These are phyloP conservation scores for Pygoscelis antarcticus DNA, from an alignment of 2,113 vertebrate species.

Conservation along the genomic window DNA sequence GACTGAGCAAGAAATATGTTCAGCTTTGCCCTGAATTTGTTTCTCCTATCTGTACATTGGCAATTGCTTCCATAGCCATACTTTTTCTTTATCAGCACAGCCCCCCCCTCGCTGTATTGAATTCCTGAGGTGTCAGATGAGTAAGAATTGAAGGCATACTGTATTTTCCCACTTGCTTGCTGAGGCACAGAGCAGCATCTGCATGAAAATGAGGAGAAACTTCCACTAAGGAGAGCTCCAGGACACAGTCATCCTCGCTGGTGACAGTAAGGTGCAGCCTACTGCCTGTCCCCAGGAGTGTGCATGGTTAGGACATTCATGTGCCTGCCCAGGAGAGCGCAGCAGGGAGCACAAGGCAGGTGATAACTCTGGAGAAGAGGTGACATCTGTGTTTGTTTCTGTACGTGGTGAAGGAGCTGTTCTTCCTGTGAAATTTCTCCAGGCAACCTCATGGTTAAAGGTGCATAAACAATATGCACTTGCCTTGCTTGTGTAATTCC, in stretches of 20 bases:
- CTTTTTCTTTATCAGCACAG: background rate
- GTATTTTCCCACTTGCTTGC: background rate
- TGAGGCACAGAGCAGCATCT: background rate
- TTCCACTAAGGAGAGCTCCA: background rate
- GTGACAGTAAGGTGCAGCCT: background rate
- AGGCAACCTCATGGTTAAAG: background rate
- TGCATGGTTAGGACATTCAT: fast-evolving
- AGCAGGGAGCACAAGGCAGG: background rate
- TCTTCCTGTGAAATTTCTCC: background rate
- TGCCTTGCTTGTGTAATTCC: background rate
- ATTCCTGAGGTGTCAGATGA: background rate
- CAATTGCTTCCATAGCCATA: background rate
- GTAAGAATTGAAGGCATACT: background rate
- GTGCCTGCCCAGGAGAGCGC: background rate
- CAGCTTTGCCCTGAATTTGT: background rate
- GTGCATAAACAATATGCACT: background rate
- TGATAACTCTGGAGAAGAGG: background rate
- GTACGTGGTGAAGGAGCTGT: background rate
- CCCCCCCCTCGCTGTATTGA: background rate
- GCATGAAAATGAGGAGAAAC: background rate
- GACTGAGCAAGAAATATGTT: background rate
- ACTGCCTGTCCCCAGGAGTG: background rate
- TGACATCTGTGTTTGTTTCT: background rate
- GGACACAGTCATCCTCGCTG: background rate
- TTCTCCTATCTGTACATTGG: background rate